Conservation (phyloP, 92 coral and sea anemone species). For the Zoanthus solanderi region DNA sequence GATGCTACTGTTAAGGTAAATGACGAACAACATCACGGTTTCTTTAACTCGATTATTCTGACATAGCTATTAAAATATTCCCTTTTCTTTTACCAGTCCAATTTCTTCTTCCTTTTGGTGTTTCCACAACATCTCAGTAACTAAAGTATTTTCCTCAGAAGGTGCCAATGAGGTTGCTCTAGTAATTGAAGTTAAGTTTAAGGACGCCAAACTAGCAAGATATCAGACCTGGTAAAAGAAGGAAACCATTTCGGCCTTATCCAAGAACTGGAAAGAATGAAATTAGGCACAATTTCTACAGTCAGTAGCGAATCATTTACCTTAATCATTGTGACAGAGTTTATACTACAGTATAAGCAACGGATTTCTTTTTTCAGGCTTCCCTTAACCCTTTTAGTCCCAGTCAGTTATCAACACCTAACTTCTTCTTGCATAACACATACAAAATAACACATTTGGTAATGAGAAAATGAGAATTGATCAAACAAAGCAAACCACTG, state of each 20-base stretch:
- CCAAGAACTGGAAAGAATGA: neutral
- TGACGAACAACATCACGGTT: neutral
- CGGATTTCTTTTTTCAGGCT: neutral
- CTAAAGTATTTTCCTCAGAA: neutral
- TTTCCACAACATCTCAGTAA: too few relatives aligned
- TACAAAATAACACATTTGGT: too few relatives aligned
- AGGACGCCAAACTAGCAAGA: neutral
- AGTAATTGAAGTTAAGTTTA: neutral
- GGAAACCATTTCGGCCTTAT: neutral
- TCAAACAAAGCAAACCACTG: too few relatives aligned
- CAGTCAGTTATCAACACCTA: too few relatives aligned
- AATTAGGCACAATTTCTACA: neutral
- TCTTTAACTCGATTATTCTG: neutral
- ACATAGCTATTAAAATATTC: too few relatives aligned
- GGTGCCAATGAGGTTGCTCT: neutral
- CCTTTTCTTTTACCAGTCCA: too few relatives aligned
- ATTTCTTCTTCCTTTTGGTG: too few relatives aligned
- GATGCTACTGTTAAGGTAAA: slow-evolving; percentile 95
- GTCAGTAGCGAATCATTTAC: neutral
- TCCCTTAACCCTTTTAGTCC: neutral
- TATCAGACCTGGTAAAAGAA: neutral
- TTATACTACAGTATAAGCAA: neutral
- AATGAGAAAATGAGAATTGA: too few relatives aligned
- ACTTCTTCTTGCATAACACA: too few relatives aligned
- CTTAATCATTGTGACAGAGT: neutral